Percentiles rank a stretch among this genome's conserved stretches.
Evolutionary conservation across 1,140 invertebrate species (phyloP).

Genomic region (Wiebesia pumilae): DNA sequence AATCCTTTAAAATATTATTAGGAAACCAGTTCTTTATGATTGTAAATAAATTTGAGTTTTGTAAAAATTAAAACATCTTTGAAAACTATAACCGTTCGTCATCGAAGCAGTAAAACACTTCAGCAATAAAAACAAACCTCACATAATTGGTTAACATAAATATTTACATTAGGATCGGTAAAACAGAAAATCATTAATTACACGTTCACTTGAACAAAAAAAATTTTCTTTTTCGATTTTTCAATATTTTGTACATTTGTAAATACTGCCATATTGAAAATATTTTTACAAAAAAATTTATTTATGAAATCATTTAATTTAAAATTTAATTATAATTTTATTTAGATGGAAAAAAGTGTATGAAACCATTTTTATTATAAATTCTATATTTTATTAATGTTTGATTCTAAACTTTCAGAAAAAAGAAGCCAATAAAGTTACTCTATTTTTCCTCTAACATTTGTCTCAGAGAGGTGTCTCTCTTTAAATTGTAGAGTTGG

Average conservation of each 20-base stretch:
- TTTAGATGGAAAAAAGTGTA: not conserved
- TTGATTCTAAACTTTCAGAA: not conserved
- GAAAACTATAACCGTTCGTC: no score
- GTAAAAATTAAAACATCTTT: no score
- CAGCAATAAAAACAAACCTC: no score
- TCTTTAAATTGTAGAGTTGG: constrained; percentile 70
- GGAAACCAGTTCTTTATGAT: no score
- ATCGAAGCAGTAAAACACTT: no score
- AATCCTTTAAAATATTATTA: no score
- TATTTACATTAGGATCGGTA: not conserved
- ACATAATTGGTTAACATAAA: no score
- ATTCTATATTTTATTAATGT: not conserved
- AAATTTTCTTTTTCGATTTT: no score
- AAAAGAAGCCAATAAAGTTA: not conserved
- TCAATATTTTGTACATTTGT: no score
- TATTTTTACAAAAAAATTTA: not conserved
- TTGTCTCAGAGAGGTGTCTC: constrained; percentile 56
- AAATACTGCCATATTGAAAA: no score
- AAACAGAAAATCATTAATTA: not conserved
- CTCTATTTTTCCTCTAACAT: not conserved
- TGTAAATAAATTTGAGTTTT: no score
- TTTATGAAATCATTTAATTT: not conserved
- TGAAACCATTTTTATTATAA: not conserved
- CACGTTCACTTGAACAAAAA: not conserved
- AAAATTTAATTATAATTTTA: not conserved